phyloP scores from a whole-genome alignment of 1,140 invertebrate genomes.

The Nephotettix cincticeps region DNA sequence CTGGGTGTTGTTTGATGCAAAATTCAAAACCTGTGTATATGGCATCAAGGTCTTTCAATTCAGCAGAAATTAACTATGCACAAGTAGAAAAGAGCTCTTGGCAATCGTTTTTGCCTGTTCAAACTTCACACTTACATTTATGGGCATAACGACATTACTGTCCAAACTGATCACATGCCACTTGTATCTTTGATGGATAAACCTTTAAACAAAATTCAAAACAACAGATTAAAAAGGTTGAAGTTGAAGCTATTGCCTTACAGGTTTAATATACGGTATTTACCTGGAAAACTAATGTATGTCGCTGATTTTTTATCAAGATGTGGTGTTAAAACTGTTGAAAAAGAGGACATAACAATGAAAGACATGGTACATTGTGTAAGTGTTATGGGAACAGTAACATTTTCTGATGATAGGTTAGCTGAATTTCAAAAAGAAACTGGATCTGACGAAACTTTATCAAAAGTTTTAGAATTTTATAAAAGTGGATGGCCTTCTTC shows the following conservation, averaged over 20 bases:
- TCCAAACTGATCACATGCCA: conserved; percentile 25
- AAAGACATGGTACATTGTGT: background rate
- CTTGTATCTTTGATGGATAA: conserved; percentile 14
- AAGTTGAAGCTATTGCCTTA: background rate
- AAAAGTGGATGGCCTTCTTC: background rate
- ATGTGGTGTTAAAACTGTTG: background rate
- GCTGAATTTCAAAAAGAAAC: background rate
- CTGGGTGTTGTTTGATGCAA: background rate
- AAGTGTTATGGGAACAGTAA: background rate
- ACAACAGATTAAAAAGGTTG: background rate
- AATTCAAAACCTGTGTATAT: background rate
- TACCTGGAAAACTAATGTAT: background rate
- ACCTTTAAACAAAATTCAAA: conserved; percentile 25
- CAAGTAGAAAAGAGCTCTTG: background rate
- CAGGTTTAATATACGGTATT: background rate
- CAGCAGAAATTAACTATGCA: background rate
- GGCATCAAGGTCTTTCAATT: background rate
- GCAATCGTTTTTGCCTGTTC: background rate
- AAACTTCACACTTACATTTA: conserved; percentile 12
- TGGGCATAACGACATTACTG: conserved; percentile 16
- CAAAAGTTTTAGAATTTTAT: background rate
- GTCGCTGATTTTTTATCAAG: background rate
- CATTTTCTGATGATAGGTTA: too few species aligned
- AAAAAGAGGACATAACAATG: background rate
- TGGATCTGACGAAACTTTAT: background rate